A percentile compares a stretch with the other conserved stretches of the same genome.
Evolutionary conservation across 2,888 invertebrate genomes (phyloP).

Genomic region (Caenorhabditis japonica): DNA sequence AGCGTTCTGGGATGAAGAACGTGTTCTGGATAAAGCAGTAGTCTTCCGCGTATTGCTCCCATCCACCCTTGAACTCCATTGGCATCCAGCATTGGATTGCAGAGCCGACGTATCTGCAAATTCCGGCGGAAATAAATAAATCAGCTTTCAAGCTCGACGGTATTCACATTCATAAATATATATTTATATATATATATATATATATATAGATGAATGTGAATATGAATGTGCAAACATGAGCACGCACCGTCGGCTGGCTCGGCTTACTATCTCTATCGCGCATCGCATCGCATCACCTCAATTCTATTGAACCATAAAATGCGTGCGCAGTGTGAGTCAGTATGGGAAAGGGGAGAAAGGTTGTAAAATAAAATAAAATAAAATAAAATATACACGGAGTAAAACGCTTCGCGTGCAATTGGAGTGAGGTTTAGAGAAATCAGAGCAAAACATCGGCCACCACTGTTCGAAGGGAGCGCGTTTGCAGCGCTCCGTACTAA

Average conservation of each 20-base stretch:
- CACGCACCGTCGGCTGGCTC: slow-evolving; percentile 36
- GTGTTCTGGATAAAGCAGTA: slow-evolving; percentile 77
- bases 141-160: slow-evolving; percentile 20
- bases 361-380: too few relatives aligned
- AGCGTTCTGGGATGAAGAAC: slow-evolving; percentile 73
- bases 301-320: slow-evolving; percentile 36
- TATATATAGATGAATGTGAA: too few relatives aligned
- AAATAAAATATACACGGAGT: too few relatives aligned
- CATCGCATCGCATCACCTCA: slow-evolving; percentile 19
- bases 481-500: too few relatives aligned
- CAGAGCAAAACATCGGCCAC: too few relatives aligned
- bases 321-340: slow-evolving; percentile 13
- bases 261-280: slow-evolving; percentile 44
- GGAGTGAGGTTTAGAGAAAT: too few relatives aligned
- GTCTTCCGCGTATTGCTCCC: slow-evolving; percentile 77
- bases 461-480: too few relatives aligned
- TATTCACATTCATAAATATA: too few relatives aligned
- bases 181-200: too few relatives aligned
- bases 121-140: too few relatives aligned
- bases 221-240: slow-evolving; percentile 50
- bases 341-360: not conserved
- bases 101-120: slow-evolving; percentile 71
- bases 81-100: slow-evolving; percentile 72
- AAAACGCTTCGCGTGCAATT: slow-evolving; percentile 11
- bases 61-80: slow-evolving; percentile 72